Conservation (phyloP, 2,113 vertebrate species). For the Varanus komodoensis region DNA sequence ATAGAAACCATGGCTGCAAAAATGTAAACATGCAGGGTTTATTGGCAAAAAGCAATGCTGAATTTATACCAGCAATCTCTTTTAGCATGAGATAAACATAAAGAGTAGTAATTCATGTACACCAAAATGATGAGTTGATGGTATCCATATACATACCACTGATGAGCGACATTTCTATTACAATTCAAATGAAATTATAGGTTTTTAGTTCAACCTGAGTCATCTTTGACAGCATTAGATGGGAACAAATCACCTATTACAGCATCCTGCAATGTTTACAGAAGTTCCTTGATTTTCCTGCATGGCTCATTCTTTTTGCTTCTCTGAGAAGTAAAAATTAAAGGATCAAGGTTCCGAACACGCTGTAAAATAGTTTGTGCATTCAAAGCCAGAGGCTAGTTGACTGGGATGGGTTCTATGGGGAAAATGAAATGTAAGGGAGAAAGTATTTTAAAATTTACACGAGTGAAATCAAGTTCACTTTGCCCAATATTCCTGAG, state of each 20-base stretch:
- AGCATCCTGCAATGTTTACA: not conserved
- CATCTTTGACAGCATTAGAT: conserved; percentile 22
- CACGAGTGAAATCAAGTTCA: not conserved
- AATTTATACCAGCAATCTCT: not conserved
- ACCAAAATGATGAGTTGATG: conserved; percentile 18
- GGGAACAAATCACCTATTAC: conserved; percentile 7
- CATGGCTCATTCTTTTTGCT: not conserved
- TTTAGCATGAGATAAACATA: not conserved
- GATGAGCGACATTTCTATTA: conserved; percentile 24
- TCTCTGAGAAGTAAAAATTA: conserved; percentile 16
- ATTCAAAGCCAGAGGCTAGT: not conserved
- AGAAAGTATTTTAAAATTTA: not conserved
- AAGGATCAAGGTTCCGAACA: not conserved
- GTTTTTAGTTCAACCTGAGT: conserved; percentile 5
- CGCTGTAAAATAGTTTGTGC: not conserved
- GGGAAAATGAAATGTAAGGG: not conserved
- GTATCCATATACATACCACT: not conserved
- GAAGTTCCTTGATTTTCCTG: conserved; percentile 23
- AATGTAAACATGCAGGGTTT: not conserved
- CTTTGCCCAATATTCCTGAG: not conserved
- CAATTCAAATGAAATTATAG: conserved; percentile 18
- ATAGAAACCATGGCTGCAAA: not conserved
- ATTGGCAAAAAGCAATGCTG: not conserved
- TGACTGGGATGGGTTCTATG: not conserved
- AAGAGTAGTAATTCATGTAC: not conserved